Evolutionary conservation across 1,140 invertebrate species (phyloP), one percentile per base, ranked within the genome.

Genomic region (Thaumetopoea pityocampa): DNA sequence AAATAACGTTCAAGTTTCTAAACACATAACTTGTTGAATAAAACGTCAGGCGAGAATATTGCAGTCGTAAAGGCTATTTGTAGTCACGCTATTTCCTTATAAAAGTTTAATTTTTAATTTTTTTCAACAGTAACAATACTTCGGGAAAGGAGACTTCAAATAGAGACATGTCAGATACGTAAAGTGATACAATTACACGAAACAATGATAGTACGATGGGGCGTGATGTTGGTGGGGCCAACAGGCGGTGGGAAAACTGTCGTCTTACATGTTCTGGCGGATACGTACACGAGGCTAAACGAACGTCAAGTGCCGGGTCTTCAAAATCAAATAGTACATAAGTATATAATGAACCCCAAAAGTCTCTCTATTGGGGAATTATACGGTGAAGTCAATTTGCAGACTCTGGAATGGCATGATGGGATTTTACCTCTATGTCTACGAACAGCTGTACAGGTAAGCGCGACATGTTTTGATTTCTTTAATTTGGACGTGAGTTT

Each of bases 151-250:
- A 86, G 80, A 23, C 59, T 92, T 3, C 91, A 93, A 72, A 67
- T 90, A 1, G 90, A 90, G 50, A 50, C 79, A 0, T 89, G 89
- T 34, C 89, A 90, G 28, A 88, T 95, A 10, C 80, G 88, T 15
- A 97, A 98, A 87, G 90, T 92, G 12, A 91, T 94, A 23, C 93
- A 95, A 74, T 82, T 97, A 5, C 94, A 96, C 63, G 95, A 97
- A 76, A 97, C 95, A 24, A 94, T 98, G 93, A 91, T 93, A 58
- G 95, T 97, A 1, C 87, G 96, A 17, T 96, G 96, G 88, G 96
- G 96, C 10, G 95, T 97, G 9, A 97, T 98, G 94, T 86, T 97
- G 14, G 95, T 97, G 5, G 96, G 96, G 3, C 92, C 94, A 1
- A 95, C 96, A 0, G 93, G 93, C 23, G 91, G 93, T 1, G 93